Evolutionary conservation across 2,113 vertebrate species (phyloP), one percentile per base, ranked within the genome.

Genomic region (Nyctibius bracteatus): DNA sequence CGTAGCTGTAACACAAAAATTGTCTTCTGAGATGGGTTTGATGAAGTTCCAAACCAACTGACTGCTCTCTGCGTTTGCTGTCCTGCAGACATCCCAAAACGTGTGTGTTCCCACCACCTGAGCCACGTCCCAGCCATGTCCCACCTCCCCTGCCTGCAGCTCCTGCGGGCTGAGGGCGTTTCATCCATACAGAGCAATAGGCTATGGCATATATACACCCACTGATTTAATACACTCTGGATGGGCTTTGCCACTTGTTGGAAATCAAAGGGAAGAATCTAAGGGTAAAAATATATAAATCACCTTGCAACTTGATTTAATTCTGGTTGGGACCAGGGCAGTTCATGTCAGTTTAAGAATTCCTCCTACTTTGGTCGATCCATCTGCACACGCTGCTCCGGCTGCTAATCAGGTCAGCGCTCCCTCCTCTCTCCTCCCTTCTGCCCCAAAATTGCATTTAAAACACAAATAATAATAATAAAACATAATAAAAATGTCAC

Each of bases 391-490:
- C 4, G 7, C 44, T 19, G 68, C 44, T 81, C 81, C 2, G 7
- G 59, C 63, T 3, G 59, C 83, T 88, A 72, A 95, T 83, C 90
- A 65, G 94, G 43, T 19, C 95, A 75, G 37, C 4, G 9, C 88
- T 75, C 72, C 83, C 55, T 83, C 80, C 94, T 37, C 85, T 67
- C 55, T 31, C 57, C 59, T 81, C 82, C 84, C 81, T 51, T 46
- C 81, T 35, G 75, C 92, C 68, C 89, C 89, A 62, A 61, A 92
- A 83, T 1, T 61, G 80, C 95, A 39, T 75, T 84, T 47, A 51
- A 91, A 94, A 80, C 96, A 75, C 96, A 93, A 96, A 97, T 87
- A 96, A 96, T 88, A 92, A 96, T 92, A 94, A 95, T 89, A 92
- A 94, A 94, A 18, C 93, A 61, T 52, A 81, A 78, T 94, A 94